A percentile compares a stretch with the other conserved stretches of the same genome.
These are phyloP conservation scores for Idaea straminata DNA, from an alignment of 2,888 invertebrate species.

Conservation along the genomic window DNA sequence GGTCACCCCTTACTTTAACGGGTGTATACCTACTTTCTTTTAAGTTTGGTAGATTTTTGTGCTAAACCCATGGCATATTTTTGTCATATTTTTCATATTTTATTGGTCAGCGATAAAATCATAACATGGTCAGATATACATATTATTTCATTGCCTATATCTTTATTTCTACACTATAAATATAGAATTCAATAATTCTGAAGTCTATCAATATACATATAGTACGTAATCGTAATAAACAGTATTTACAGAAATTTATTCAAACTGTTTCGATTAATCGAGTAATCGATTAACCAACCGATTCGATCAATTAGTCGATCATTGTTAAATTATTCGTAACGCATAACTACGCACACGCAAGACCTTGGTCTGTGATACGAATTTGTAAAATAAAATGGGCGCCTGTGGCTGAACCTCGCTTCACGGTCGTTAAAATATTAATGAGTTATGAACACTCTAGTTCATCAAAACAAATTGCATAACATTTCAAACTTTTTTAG, in stretches of 20 bases:
- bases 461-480: background rate
- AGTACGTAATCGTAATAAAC: background rate
- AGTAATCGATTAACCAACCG: background rate
- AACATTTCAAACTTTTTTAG: background rate
- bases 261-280: background rate
- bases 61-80: no score
- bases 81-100: no score
- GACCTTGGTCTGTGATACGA: background rate
- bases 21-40: no score
- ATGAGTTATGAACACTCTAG: background rate
- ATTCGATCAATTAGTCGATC: background rate
- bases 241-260: background rate
- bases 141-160: no score
- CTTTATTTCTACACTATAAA: no score
- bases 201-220: background rate
- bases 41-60: no score
- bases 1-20: no score
- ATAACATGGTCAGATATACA: no score
- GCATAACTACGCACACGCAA: background rate
- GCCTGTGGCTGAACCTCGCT: background rate
- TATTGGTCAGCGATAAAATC: no score
- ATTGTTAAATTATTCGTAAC: background rate
- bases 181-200: no score
- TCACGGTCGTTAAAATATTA: background rate
- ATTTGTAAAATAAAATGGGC: background rate